phyloP scores from a whole-genome alignment of 2,797 vertebrate genomes.

The Cirrhinus mrigala region DNA sequence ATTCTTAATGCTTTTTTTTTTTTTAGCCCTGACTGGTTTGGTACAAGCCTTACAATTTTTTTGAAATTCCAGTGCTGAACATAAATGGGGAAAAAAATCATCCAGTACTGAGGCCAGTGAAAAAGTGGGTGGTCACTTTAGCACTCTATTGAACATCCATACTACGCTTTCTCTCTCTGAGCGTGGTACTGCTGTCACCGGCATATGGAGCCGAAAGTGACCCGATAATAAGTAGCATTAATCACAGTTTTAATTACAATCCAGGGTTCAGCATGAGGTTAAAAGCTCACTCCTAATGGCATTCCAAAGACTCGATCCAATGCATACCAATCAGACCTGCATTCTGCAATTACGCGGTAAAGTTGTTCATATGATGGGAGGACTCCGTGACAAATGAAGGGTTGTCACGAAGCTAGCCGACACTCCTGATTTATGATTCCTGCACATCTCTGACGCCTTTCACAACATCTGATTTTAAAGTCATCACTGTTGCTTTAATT shows the following conservation, averaged over 20 bases:
- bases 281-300: slow-evolving; percentile 50
- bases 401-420: slow-evolving; percentile 7
- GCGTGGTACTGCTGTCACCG: not conserved
- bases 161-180: not conserved
- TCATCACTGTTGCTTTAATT: slow-evolving; percentile 31
- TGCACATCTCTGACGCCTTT: not conserved
- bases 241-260: slow-evolving; percentile 57
- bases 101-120: not conserved
- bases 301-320: slow-evolving; percentile 44
- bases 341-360: slow-evolving; percentile 40
- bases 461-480: slow-evolving; percentile 19
- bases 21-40: not conserved
- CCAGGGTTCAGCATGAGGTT: slow-evolving; percentile 49
- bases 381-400: slow-evolving; percentile 14
- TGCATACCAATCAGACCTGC: slow-evolving; percentile 45
- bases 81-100: not conserved
- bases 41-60: not conserved
- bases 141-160: not conserved
- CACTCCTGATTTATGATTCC: not conserved
- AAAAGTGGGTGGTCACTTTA: slow-evolving; percentile 2
- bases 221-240: slow-evolving; percentile 53
- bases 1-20: not conserved
- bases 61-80: not conserved
- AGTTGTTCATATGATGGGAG: slow-evolving; percentile 11
- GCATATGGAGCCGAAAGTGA: slow-evolving; percentile 42